Percentiles rank a stretch among this genome's conserved stretches.
Evolutionary conservation across 2,113 vertebrate species (phyloP).

Genomic region (Channa argus): DNA sequence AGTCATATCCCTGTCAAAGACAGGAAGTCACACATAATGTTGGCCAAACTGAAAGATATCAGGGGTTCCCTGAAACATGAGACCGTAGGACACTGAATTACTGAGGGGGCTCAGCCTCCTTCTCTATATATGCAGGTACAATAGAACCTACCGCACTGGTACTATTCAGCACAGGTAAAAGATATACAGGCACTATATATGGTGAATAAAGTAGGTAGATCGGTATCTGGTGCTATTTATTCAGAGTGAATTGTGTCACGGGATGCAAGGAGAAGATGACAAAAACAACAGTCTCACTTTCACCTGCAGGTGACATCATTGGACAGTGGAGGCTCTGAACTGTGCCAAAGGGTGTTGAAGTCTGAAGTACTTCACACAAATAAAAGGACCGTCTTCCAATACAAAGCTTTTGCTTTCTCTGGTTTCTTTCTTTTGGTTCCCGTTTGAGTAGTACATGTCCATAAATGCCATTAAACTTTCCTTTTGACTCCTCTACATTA

Average conservation of each 20-base stretch:
- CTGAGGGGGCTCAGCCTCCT: conserved; percentile 53
- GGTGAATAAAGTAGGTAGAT: conserved; percentile 56
- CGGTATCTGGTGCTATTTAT: conserved; percentile 59
- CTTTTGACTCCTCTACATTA: no score
- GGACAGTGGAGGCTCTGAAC: conserved; percentile 8
- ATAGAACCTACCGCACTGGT: conserved; percentile 68
- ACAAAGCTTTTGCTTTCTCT: no score
- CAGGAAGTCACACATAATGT: conserved; percentile 76
- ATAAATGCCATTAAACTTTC: no score
- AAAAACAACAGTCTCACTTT: conserved; percentile 67
- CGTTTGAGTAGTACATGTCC: no score
- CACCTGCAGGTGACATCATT: conserved; percentile 69
- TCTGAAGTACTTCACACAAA: background rate
- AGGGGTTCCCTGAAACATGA: conserved; percentile 74
- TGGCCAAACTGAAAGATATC: conserved; percentile 68
- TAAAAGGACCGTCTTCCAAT: background rate
- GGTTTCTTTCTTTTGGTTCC: no score
- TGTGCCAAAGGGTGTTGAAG: conserved; percentile 10
- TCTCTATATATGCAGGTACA: conserved; percentile 66
- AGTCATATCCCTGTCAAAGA: conserved; percentile 55
- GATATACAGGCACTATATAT: conserved; percentile 62
- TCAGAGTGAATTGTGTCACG: conserved; percentile 56
- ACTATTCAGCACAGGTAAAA: conserved; percentile 72
- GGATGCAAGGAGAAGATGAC: conserved; percentile 34
- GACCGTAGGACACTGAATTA: conserved; percentile 67